phyloP scores from a whole-genome alignment of 2,113 vertebrate genomes.

The Aix galericulata region DNA sequence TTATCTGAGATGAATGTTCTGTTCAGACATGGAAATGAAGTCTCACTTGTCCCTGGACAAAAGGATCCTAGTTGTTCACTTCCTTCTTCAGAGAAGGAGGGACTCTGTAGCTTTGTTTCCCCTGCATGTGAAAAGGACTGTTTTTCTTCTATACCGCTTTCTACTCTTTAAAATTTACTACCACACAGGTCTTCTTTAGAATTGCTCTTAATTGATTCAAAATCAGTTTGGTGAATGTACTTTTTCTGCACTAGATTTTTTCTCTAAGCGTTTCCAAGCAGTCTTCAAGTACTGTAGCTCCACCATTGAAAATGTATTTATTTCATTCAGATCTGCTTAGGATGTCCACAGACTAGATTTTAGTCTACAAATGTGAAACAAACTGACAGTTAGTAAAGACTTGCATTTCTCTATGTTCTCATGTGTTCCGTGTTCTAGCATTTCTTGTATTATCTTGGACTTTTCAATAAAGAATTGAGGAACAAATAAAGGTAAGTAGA shows the following conservation, averaged over 20 bases:
- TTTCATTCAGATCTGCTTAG: background rate
- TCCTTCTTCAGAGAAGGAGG: background rate
- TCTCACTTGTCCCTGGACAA: background rate
- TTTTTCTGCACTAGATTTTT: background rate
- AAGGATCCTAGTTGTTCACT: accelerated
- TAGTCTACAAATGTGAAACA: background rate
- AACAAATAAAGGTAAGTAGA: background rate
- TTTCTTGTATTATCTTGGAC: background rate
- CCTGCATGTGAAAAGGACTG: background rate
- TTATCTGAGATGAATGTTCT: background rate
- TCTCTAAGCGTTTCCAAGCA: background rate
- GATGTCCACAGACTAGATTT: background rate
- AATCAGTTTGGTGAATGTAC: background rate
- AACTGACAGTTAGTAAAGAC: background rate
- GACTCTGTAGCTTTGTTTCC: background rate
- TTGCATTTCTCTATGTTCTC: background rate
- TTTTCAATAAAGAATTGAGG: background rate
- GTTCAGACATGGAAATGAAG: background rate
- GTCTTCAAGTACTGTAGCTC: background rate
- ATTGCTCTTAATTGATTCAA: background rate
- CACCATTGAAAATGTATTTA: background rate
- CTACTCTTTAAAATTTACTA: background rate
- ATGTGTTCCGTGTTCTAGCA: background rate
- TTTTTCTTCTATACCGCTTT: background rate
- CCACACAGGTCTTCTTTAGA: background rate